phyloP scores from a whole-genome alignment of 2,113 vertebrate genomes.

The Corynorhinus townsendii region DNA sequence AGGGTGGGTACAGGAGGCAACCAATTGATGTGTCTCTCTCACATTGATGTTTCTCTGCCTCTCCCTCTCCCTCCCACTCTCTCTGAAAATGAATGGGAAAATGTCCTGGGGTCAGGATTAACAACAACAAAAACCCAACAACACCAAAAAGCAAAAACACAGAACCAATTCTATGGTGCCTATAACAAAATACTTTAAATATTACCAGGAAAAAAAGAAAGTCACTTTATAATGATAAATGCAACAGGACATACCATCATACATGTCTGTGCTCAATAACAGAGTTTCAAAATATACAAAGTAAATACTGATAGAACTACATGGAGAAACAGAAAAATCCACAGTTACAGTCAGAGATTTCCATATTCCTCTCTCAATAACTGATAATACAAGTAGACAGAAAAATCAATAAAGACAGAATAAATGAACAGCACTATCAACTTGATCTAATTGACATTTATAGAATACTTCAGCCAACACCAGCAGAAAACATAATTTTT shows the following conservation, averaged over 20 bases:
- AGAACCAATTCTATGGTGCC: not conserved
- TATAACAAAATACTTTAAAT: not conserved
- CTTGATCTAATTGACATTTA: not conserved
- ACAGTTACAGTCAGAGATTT: not conserved
- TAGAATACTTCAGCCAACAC: not conserved
- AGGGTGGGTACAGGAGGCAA: no score
- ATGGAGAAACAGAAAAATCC: not conserved
- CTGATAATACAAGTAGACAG: not conserved
- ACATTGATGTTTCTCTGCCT: no score
- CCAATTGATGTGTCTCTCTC: no score
- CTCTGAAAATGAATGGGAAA: no score
- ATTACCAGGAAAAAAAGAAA: not conserved
- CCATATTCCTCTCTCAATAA: not conserved
- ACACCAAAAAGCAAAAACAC: not conserved
- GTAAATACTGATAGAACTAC: not conserved
- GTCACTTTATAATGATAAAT: not conserved
- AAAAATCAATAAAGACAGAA: not conserved
- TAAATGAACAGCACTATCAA: not conserved
- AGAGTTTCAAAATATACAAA: not conserved
- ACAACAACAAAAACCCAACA: no score
- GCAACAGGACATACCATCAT: not conserved
- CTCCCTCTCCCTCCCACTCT: no score
- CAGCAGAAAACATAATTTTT: constrained; percentile 6
- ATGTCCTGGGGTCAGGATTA: no score
- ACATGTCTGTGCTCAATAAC: not conserved